Evolutionary conservation across 2,113 vertebrate species (phyloP).

Genomic region (Stegostoma tigrinum): DNA sequence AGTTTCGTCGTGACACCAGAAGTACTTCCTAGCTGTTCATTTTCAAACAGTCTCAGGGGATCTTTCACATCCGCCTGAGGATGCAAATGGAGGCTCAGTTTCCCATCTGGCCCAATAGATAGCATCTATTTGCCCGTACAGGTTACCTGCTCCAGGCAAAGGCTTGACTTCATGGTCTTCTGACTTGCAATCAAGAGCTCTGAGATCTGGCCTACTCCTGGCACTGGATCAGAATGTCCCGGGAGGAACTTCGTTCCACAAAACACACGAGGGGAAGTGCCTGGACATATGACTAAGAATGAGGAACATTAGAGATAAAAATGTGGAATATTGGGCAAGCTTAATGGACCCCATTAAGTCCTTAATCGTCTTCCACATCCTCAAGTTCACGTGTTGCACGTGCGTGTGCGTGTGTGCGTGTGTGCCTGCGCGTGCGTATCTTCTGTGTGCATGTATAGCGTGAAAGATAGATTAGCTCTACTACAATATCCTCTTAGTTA

Average conservation of each 20-base stretch:
- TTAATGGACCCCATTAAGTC: not conserved
- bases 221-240: not conserved
- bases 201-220: not conserved
- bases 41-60: not conserved
- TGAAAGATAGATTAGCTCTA: not conserved
- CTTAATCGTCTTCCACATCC: not conserved
- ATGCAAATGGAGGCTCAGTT: not conserved
- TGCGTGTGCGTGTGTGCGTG: no score
- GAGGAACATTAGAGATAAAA: not conserved
- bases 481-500: not conserved
- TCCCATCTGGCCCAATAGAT: not conserved
- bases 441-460: no score
- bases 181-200: not conserved
- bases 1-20: not conserved
- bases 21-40: not conserved
- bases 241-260: not conserved
- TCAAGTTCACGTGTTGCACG: not conserved
- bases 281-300: not conserved
- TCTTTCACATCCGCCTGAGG: not conserved
- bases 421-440: no score
- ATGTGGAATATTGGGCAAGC: not conserved
- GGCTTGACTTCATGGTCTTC: not conserved
- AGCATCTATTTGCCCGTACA: not conserved
- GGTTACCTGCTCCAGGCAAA: not conserved
- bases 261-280: not conserved